A percentile compares a stretch with the other conserved stretches of the same genome.
Conservation (phyloP, 1,140 invertebrate genomes). For the Brachionus asplanchnoidis region DNA sequence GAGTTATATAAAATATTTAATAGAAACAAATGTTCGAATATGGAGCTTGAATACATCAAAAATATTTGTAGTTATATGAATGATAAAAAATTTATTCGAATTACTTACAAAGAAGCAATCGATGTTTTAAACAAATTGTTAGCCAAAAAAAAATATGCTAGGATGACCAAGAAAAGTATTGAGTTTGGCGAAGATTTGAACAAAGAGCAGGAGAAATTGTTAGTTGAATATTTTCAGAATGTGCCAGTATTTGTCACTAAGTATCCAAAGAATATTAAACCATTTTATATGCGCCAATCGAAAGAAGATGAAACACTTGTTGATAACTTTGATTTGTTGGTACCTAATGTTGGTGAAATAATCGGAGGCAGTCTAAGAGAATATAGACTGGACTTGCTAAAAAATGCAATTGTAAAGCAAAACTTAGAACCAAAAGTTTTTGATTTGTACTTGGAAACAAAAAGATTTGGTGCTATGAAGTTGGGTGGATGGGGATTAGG, state of each 20-base stretch:
- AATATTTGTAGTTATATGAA: not conserved
- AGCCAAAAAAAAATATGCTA: not conserved
- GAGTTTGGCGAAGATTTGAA: conserved; percentile 35
- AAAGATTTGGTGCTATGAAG: conserved; percentile 8
- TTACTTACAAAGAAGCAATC: conserved; percentile 12
- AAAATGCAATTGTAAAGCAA: not conserved
- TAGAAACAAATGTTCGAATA: not conserved
- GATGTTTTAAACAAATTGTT: not conserved
- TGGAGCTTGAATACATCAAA: not conserved
- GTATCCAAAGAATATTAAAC: conserved; percentile 24
- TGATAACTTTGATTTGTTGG: conserved; percentile 38
- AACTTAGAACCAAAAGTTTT: not conserved
- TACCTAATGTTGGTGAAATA: conserved; percentile 35
- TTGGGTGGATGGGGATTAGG: conserved; percentile 40
- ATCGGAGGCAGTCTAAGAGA: conserved; percentile 41
- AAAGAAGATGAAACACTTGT: not conserved
- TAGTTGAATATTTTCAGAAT: conserved; percentile 33
- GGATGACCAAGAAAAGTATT: not conserved
- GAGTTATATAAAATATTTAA: not conserved
- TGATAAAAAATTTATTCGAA: conserved; percentile 28
- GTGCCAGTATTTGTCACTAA: conserved; percentile 16
- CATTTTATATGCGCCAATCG: conserved; percentile 38
- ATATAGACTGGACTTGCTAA: conserved; percentile 9
- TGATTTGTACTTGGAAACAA: conserved; percentile 28
- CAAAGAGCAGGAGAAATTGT: conserved; percentile 28